Conservation (phyloP, 1,140 invertebrate species). For the Zaprionus lachaisei region DNA sequence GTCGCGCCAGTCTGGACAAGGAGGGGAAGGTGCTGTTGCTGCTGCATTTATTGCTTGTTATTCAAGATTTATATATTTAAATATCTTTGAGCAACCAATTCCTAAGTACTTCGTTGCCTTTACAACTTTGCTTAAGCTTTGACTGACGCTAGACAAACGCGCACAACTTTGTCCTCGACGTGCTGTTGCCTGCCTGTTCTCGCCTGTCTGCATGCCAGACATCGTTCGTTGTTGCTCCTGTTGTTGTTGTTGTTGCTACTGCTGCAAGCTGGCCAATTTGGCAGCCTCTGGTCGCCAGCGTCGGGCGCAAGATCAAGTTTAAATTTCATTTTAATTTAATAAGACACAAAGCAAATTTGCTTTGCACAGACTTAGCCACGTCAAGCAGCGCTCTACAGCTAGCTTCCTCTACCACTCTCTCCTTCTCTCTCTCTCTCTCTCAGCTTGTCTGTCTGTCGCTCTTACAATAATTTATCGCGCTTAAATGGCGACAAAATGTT, state of each 20-base stretch:
- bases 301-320: conserved; percentile 70
- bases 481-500: conserved; percentile 81
- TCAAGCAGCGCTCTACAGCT: background rate
- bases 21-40: conserved; percentile 38
- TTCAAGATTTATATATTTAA: conserved; percentile 82
- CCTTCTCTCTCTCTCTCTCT: background rate
- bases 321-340: conserved; percentile 79
- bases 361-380: background rate
- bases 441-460: conserved; percentile 31
- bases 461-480: conserved; percentile 78
- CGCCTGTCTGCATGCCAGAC: conserved; percentile 5
- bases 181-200: background rate
- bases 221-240: conserved; percentile 1
- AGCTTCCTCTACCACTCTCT: background rate
- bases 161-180: conserved; percentile 66
- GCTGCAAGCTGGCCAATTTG: conserved; percentile 66
- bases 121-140: conserved; percentile 70
- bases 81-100: conserved; percentile 76
- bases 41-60: conserved; percentile 78
- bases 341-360: conserved; percentile 44
- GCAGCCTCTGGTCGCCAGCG: conserved; percentile 37
- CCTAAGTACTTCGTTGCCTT: conserved; percentile 63
- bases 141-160: conserved; percentile 73
- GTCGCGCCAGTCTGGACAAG: conserved; percentile 1
- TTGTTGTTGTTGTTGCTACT: conserved; percentile 3